phyloP scores from a whole-genome alignment of 2,797 vertebrate species.

The Crenuchus spilurus region DNA sequence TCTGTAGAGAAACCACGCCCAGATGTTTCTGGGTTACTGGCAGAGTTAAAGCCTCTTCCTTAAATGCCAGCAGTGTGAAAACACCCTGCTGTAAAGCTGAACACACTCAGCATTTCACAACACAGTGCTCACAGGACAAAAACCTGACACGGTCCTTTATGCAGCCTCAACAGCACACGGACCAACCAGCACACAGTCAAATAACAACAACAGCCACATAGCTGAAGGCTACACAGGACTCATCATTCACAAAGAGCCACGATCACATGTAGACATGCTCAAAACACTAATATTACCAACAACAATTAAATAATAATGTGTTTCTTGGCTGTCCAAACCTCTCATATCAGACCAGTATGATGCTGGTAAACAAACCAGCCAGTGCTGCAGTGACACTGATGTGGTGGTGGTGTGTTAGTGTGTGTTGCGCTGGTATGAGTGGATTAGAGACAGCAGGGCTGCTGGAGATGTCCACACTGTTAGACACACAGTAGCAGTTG shows the following conservation, averaged over 20 bases:
- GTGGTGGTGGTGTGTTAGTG: too few species aligned
- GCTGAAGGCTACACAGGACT: background rate
- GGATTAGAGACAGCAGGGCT: too few species aligned
- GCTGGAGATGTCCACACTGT: too few species aligned
- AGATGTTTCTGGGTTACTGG: conserved; percentile 20
- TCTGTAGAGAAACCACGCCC: conserved; percentile 45
- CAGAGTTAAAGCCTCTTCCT: background rate
- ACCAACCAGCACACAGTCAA: background rate
- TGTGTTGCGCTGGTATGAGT: too few species aligned
- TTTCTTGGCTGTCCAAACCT: too few species aligned
- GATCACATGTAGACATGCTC: too few species aligned
- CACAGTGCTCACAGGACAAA: background rate
- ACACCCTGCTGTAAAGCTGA: background rate
- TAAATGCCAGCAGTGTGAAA: background rate
- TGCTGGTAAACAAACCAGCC: too few species aligned
- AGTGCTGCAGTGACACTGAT: too few species aligned
- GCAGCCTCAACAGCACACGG: background rate
- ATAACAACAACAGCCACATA: background rate
- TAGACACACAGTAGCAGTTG: too few species aligned
- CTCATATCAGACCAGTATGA: too few species aligned
- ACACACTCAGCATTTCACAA: background rate
- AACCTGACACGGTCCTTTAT: background rate
- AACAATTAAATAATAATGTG: too few species aligned
- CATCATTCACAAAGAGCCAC: background rate
- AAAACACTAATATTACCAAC: too few species aligned